Evolutionary conservation across 2,888 invertebrate genomes (phyloP).

Genomic region (Nineta flava): DNA sequence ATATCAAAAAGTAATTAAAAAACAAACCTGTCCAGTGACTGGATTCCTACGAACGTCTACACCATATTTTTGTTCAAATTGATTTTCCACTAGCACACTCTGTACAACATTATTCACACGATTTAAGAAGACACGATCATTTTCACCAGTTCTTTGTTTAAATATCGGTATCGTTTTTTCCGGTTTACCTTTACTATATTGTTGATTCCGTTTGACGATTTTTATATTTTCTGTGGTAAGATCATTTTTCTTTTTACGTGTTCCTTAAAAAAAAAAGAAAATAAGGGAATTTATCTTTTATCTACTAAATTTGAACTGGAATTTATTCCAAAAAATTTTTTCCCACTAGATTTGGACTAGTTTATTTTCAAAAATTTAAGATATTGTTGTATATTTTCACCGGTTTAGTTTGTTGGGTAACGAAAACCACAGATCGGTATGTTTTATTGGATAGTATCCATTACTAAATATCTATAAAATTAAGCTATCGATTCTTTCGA

Average conservation of each 20-base stretch:
- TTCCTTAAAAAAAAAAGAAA: slow-evolving; percentile 6
- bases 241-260: slow-evolving; percentile 11
- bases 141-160: slow-evolving; percentile 43
- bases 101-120: slow-evolving; percentile 48
- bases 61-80: slow-evolving; percentile 42
- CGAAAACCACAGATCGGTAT: too few species aligned
- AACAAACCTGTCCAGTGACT: slow-evolving; percentile 28
- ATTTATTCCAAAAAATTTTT: too few species aligned
- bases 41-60: slow-evolving; percentile 38
- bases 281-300: background rate
- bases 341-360: too few species aligned
- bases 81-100: slow-evolving; percentile 40
- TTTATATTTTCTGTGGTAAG: too few species aligned
- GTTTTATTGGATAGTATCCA: too few species aligned
- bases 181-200: slow-evolving; percentile 17
- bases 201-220: background rate
- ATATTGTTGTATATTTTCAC: too few species aligned
- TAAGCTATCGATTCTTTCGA: too few species aligned
- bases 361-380: too few species aligned
- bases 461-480: too few species aligned
- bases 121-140: slow-evolving; percentile 40
- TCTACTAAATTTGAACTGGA: too few species aligned
- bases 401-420: too few species aligned
- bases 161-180: slow-evolving; percentile 37
- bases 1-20: background rate